Conservation (phyloP, 2,797 vertebrate genomes). For the Steatocranus sp. region DNA sequence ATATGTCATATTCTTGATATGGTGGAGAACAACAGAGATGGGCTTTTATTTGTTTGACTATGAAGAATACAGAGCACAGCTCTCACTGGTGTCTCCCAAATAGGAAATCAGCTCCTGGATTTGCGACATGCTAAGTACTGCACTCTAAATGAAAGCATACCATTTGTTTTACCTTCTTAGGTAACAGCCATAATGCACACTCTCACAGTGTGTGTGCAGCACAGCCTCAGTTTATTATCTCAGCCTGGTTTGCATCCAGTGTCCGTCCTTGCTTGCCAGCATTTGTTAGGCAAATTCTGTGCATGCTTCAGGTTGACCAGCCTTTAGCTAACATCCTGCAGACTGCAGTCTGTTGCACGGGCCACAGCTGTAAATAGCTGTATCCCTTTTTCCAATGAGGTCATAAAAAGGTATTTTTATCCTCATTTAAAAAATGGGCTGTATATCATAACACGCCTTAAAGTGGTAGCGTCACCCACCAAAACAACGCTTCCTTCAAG, state of each 20-base stretch:
- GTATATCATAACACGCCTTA: background rate
- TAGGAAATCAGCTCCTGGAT: background rate
- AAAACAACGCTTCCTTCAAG: background rate
- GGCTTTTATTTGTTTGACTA: background rate
- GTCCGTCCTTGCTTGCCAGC: slow-evolving; percentile 31
- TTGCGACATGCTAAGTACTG: background rate
- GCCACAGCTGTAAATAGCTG: background rate
- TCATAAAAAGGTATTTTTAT: background rate
- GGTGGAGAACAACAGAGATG: background rate
- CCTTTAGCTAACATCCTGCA: slow-evolving; percentile 9
- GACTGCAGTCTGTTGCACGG: background rate
- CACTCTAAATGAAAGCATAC: background rate
- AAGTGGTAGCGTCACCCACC: background rate
- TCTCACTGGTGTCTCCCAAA: background rate
- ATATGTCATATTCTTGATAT: background rate
- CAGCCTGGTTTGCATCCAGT: slow-evolving; percentile 67
- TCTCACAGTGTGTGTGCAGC: background rate
- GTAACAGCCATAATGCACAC: background rate
- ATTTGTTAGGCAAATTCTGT: slow-evolving; percentile 79
- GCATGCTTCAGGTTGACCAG: slow-evolving; percentile 15
- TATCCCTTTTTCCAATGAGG: background rate
- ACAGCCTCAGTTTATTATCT: slow-evolving; percentile 7
- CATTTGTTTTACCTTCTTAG: background rate
- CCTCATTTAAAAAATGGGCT: background rate
- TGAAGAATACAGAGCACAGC: background rate